phyloP scores from a whole-genome alignment of 2,113 vertebrate genomes.

The Hippocampus barbouri region DNA sequence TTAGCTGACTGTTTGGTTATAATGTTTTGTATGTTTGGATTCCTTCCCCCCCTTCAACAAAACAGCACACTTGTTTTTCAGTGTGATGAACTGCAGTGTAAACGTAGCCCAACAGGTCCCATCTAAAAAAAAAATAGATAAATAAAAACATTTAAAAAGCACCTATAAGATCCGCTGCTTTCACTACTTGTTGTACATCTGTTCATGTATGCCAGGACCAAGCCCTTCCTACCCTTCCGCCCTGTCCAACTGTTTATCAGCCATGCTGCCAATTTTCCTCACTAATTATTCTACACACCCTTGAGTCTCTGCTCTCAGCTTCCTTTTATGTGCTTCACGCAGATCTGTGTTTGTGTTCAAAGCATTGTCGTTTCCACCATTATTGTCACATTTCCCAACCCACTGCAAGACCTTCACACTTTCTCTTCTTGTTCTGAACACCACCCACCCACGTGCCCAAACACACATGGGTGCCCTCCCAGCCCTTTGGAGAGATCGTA shows the following conservation, averaged over 20 bases:
- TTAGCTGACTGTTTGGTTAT: background rate
- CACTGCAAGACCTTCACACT: constrained; percentile 18
- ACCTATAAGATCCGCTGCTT: constrained; percentile 27
- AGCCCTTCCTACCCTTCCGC: constrained; percentile 44
- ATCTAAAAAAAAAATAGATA: constrained; percentile 6
- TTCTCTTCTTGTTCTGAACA: constrained; percentile 8
- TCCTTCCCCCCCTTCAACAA: too few relatives aligned
- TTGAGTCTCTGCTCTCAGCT: background rate
- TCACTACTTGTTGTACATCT: constrained; percentile 45
- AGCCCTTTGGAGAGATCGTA: constrained; percentile 35
- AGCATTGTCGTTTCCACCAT: constrained; percentile 11
- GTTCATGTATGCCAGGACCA: constrained; percentile 40
- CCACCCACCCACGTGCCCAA: constrained; percentile 14
- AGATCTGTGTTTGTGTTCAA: background rate
- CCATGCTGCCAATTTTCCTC: constrained; percentile 42
- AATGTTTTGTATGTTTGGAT: background rate
- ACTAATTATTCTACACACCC: constrained; percentile 24
- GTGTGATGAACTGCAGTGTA: background rate
- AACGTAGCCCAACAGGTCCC: background rate
- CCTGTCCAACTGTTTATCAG: constrained; percentile 41
- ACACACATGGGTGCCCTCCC: background rate
- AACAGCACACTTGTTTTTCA: background rate
- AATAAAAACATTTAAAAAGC: background rate
- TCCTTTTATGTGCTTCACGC: background rate
- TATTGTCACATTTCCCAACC: constrained; percentile 12